These are phyloP conservation scores for Gryllus bimaculatus DNA, from an alignment of 1,140 invertebrate genomes.

Conservation along the genomic window DNA sequence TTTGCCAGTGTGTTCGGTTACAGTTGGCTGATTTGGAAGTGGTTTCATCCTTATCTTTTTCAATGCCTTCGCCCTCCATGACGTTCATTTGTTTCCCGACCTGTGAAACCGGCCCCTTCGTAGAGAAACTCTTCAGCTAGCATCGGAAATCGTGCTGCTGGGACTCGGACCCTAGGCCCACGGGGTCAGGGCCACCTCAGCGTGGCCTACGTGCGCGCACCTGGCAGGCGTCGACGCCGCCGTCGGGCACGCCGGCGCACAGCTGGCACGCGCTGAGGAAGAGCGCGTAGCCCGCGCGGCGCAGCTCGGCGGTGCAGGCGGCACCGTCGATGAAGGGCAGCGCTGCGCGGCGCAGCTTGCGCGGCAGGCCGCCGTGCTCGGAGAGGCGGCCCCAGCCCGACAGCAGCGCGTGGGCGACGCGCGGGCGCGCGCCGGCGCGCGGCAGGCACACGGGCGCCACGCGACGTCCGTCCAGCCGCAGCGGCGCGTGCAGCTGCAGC, in stretches of 20 bases:
- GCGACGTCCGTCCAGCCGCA: conserved; percentile 27
- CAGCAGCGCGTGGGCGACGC: conserved; percentile 28
- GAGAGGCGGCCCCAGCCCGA: conserved; percentile 39
- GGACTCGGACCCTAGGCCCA: too few relatives aligned
- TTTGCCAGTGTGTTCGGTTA: too few relatives aligned
- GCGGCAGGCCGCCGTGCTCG: conserved; percentile 24
- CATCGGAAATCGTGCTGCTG: too few relatives aligned
- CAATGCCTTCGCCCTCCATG: too few relatives aligned
- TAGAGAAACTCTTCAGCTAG: too few relatives aligned
- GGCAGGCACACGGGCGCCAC: conserved; percentile 30
- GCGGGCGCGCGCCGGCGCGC: conserved; percentile 11
- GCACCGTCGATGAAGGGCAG: conserved; percentile 26
- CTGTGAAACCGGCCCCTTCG: too few relatives aligned
- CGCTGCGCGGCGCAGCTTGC: conserved; percentile 24
- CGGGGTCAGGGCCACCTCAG: too few relatives aligned
- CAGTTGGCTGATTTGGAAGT: too few relatives aligned
- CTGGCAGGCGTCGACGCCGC: conserved; percentile 42
- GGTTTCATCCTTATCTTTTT: too few relatives aligned
- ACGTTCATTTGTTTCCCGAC: too few relatives aligned
- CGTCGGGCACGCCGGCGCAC: conserved; percentile 37
- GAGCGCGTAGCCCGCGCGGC: conserved; percentile 22
- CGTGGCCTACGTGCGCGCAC: too few relatives aligned
- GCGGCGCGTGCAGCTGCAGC: conserved; percentile 31
- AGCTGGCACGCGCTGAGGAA: conserved; percentile 30
- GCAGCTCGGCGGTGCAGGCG: conserved; percentile 25